Percentiles rank a stretch among this genome's conserved stretches.
Evolutionary conservation across 2,113 vertebrate species (phyloP).

Genomic region (Naja naja): DNA sequence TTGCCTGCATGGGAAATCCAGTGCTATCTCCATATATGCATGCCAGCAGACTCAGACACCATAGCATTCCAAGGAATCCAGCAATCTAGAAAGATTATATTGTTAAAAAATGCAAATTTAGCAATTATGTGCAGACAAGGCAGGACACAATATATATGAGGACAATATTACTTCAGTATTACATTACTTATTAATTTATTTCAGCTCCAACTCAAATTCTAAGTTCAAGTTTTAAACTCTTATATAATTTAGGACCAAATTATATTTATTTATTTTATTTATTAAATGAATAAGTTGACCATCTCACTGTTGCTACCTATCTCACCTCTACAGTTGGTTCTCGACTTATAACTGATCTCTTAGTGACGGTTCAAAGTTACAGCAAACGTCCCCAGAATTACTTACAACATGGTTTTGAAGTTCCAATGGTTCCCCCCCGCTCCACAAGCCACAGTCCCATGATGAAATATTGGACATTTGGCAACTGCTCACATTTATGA

Average conservation of each 20-base stretch:
- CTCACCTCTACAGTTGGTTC: neutral
- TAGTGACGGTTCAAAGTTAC: neutral
- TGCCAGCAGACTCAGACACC: conserved; percentile 95
- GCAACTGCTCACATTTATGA: neutral
- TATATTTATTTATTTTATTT: neutral
- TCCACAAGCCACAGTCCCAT: too few species aligned
- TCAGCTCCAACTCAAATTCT: neutral
- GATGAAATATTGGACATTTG: neutral
- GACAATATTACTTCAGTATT: neutral
- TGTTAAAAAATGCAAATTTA: neutral
- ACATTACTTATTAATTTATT: neutral
- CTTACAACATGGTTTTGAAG: too few species aligned
- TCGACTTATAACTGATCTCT: neutral
- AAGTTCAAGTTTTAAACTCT: neutral
- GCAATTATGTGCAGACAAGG: neutral
- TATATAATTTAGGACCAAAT: neutral
- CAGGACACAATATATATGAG: neutral
- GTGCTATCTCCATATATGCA: conserved; percentile 87
- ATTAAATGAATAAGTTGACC: neutral
- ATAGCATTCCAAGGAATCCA: conserved; percentile 93
- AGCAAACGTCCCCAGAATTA: neutral
- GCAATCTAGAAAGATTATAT: conserved; percentile 77
- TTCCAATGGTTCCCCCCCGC: too few species aligned
- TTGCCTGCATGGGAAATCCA: conserved; percentile 87
- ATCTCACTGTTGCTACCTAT: neutral